Evolutionary conservation across 2,797 vertebrate genomes (phyloP), one percentile per base, ranked within the genome.

Genomic region (Mallotus villosus): DNA sequence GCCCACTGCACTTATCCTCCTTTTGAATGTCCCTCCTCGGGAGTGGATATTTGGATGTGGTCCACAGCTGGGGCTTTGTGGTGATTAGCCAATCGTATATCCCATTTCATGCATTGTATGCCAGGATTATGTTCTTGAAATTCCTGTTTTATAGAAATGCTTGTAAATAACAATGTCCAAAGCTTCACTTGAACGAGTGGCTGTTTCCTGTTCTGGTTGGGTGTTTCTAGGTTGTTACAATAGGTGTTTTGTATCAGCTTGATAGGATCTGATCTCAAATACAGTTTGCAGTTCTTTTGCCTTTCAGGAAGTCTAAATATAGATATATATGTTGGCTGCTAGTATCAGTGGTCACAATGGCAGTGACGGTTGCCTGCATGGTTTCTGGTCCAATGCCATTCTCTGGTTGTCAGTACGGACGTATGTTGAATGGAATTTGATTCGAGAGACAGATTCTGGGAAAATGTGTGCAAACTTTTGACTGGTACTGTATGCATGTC

Each of bases 301-400:
- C 65, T 41, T 70, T 74, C 81, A 86, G 85, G 84, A 90, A 89
- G 87, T 88, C 84, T 81, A 67, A 77, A 81, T 78, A 85, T 84
- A 84, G 80, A 9, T 71, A 59, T 83, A 74, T n/a, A 74, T 78
- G 78, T 77, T 67, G 67, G 16, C 57, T 74, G 67, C 61, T 57
- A 75, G 71, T 27, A 2, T 32, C 25, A 46, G 65, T 61, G 34
- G 71, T 70, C 75, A 61, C 72, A 73, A n/a, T 22, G 64, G 37
- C 49, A 67, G 53, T 68, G 57, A 79, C 77, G 76, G 83, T 81
- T 81, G 59, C 65, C 49, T 74, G 9, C n/a, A 63, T 81, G 75
- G 60, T 82, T 82, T 71, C 17, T n/a, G 25, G 46, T 27, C 22
- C 21, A 24, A 2, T n/a, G 46, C 8, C 16, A 2, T 53, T 67